phyloP scores from a whole-genome alignment of 2,113 vertebrate genomes.

The Mus pahari region DNA sequence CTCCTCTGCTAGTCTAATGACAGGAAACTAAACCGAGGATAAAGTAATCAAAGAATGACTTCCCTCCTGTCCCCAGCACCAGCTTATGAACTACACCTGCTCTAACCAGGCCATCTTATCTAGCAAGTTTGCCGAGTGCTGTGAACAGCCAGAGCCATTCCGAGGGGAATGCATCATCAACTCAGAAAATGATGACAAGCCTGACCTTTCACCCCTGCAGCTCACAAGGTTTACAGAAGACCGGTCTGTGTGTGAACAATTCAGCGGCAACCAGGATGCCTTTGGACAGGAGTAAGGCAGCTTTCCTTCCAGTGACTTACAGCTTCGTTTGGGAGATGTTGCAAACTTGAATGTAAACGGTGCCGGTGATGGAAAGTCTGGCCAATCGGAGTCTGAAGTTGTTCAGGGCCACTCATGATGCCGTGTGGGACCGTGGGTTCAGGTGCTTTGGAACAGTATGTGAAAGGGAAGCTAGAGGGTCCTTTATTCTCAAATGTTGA shows the following conservation, averaged over 20 bases:
- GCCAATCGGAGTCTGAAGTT: not conserved
- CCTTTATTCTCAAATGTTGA: constrained; percentile 21
- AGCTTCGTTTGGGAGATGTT: not conserved
- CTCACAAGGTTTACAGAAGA: constrained; percentile 54
- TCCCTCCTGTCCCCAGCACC: constrained; percentile 42
- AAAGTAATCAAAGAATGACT: constrained; percentile 6
- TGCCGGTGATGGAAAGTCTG: not conserved
- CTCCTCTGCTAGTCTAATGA: constrained; percentile 1
- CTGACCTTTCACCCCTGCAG: not conserved
- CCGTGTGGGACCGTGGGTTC: not conserved
- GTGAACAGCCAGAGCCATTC: constrained; percentile 29
- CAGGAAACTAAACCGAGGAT: constrained; percentile 16
- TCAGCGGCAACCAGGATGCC: not conserved
- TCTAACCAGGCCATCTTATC: constrained; percentile 16
- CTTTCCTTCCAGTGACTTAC: not conserved
- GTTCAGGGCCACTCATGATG: not conserved
- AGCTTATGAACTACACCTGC: constrained; percentile 55
- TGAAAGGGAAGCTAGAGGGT: not conserved
- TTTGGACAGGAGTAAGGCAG: constrained; percentile 43
- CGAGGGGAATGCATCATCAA: constrained; percentile 50
- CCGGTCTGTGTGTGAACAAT: constrained; percentile 34
- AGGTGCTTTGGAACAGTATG: not conserved
- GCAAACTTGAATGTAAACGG: not conserved
- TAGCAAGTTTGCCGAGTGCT: constrained; percentile 49
- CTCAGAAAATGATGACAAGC: constrained; percentile 42